Conservation (phyloP, 2,797 vertebrate genomes). For the Caiman crocodilus region DNA sequence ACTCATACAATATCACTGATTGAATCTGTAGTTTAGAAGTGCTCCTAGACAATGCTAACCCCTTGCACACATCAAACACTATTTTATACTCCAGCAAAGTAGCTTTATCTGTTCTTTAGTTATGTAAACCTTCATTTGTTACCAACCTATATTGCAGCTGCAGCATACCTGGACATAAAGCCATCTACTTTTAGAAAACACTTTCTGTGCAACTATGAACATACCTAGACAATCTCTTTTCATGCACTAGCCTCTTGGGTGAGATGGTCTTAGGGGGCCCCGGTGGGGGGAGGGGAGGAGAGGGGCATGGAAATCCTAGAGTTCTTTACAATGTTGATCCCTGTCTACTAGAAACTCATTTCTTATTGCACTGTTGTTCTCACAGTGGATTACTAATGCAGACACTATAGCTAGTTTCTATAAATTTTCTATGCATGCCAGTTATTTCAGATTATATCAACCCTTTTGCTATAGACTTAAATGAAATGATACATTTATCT, state of each 20-base stretch:
- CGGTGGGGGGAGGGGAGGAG: too few relatives aligned
- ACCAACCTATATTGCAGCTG: background rate
- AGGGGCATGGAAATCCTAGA: background rate
- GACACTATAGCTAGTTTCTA: background rate
- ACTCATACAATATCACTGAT: too few relatives aligned
- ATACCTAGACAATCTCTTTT: background rate
- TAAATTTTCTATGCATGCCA: background rate
- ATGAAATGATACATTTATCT: background rate
- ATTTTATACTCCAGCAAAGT: too few relatives aligned
- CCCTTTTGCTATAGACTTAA: background rate
- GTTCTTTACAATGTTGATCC: background rate
- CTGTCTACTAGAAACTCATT: background rate
- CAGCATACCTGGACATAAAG: background rate
- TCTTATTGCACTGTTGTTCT: background rate
- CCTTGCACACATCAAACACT: too few relatives aligned
- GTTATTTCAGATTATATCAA: background rate
- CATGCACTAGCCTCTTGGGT: background rate
- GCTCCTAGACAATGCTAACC: too few relatives aligned
- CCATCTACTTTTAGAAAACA: background rate
- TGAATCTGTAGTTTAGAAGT: too few relatives aligned
- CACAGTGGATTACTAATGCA: background rate
- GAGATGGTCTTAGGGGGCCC: too few relatives aligned
- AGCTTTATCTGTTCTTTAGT: background rate
- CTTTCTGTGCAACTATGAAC: background rate
- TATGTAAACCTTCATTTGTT: background rate